phyloP scores from a whole-genome alignment of 2,113 vertebrate species.

The Tauraco erythrolophus region DNA sequence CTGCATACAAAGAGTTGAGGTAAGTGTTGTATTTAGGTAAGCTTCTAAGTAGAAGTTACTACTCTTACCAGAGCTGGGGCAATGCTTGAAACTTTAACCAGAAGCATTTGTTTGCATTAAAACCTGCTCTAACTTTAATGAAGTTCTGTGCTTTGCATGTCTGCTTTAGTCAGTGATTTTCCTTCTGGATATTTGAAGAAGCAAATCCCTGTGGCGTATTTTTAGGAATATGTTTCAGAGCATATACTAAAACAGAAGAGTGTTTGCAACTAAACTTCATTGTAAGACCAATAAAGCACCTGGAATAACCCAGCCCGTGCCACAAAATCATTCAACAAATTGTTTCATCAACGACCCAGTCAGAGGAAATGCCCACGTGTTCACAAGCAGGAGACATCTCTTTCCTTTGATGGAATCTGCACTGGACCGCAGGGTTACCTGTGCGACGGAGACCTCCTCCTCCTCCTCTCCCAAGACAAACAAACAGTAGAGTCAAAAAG shows the following conservation, averaged over 20 bases:
- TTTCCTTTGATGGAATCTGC: not conserved
- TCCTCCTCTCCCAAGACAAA: not conserved
- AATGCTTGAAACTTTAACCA: not conserved
- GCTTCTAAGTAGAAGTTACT: not conserved
- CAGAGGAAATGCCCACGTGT: fast-evolving
- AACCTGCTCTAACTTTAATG: not conserved
- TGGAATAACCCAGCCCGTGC: not conserved
- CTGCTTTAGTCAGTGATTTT: not conserved
- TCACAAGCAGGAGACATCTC: not conserved
- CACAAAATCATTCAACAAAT: not conserved
- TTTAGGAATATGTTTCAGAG: not conserved
- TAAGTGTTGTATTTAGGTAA: not conserved
- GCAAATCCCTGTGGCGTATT: not conserved
- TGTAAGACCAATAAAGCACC: not conserved
- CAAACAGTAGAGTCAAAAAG: no score
- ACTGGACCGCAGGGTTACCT: fast-evolving
- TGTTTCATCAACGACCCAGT: not conserved
- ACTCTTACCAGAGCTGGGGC: not conserved
- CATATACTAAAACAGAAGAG: not conserved
- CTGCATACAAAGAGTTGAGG: not conserved
- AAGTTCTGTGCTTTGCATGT: not conserved
- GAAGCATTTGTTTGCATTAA: not conserved
- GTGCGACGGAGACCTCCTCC: not conserved
- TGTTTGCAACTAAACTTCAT: not conserved
- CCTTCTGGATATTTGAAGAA: not conserved